A percentile compares a stretch with the other conserved stretches of the same genome.
Evolutionary conservation across 2,113 vertebrate species (phyloP).

Genomic region (Halcyon malimbica): DNA sequence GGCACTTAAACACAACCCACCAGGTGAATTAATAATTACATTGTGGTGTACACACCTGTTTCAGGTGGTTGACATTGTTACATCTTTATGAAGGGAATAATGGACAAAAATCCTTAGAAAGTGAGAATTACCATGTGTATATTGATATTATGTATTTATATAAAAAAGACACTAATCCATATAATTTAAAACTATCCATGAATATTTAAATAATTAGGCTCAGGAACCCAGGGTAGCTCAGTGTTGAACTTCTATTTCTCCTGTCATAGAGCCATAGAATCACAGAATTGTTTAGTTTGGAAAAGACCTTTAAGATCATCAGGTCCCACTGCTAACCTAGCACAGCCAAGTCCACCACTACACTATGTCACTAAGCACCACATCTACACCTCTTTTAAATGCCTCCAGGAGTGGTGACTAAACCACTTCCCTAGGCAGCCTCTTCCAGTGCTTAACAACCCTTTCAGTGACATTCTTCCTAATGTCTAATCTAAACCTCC

Average conservation of each 20-base stretch:
- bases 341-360: no score
- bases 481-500: no score
- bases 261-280: neutral
- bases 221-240: neutral
- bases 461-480: no score
- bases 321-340: no score
- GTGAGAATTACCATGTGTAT: neutral
- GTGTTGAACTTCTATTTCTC: neutral
- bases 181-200: neutral
- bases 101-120: neutral
- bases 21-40: neutral
- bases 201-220: neutral
- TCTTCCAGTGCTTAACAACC: no score
- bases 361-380: no score
- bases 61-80: neutral
- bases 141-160: neutral
- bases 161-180: neutral
- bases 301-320: no score
- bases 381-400: neutral
- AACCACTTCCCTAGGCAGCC: no score
- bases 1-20: neutral
- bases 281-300: no score
- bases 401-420: no score
- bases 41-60: neutral
- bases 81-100: neutral